Evolutionary conservation across 2,888 invertebrate species (phyloP).

Genomic region (Abrostola triplasia): DNA sequence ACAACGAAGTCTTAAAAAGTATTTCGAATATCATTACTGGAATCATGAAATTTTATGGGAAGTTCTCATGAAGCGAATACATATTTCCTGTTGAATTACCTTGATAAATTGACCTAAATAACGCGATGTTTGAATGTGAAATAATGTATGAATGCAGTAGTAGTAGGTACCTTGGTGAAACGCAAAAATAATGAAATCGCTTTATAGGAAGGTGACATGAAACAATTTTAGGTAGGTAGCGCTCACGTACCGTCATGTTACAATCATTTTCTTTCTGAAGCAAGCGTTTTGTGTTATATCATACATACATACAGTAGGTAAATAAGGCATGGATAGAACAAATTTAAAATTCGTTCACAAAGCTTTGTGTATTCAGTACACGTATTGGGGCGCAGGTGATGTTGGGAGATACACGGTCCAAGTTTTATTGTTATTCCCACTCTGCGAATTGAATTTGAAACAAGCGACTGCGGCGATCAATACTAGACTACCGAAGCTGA

Average conservation of each 20-base stretch:
- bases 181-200: constrained; percentile 34
- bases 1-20: constrained; percentile 42
- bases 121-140: constrained; percentile 47
- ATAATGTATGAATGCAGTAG: constrained; percentile 38
- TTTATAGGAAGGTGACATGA: constrained; percentile 47
- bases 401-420: constrained; percentile 76
- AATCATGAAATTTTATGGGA: constrained; percentile 50
- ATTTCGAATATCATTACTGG: constrained; percentile 48
- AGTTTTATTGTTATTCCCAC: constrained; percentile 87
- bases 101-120: constrained; percentile 54
- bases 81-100: constrained; percentile 53
- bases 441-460: constrained; percentile 87
- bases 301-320: background rate
- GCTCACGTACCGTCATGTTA: background rate
- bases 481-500: constrained; percentile 58
- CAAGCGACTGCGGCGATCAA: constrained; percentile 77
- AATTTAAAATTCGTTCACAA: constrained; percentile 61
- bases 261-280: too few species aligned
- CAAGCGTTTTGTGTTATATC: too few species aligned
- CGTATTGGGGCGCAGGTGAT: constrained; percentile 82
- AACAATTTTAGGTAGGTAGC: constrained; percentile 11
- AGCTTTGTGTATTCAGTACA: constrained; percentile 71
- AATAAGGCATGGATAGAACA: constrained; percentile 4
- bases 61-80: constrained; percentile 56
- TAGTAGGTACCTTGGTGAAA: constrained; percentile 1